Base-by-base conservation (phyloP, 2,113 vertebrate genomes). In the Podilymbus podiceps region DNA sequence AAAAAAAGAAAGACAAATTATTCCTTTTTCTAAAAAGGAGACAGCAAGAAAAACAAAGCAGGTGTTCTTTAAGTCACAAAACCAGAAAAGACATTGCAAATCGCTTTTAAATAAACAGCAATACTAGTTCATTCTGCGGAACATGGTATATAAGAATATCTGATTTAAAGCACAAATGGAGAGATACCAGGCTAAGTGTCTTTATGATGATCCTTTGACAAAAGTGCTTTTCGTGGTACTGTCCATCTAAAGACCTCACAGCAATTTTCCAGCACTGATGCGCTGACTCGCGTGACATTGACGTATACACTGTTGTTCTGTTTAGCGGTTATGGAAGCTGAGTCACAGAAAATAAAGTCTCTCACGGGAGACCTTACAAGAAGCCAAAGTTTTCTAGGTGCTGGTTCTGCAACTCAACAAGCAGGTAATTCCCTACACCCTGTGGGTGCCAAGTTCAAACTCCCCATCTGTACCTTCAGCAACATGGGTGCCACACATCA, bases 201-300 rank as follows among this genome's bases (percentile, higher is more conserved):
- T 74, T 78, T 35, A 64, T 1, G 5, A 49, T 6, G 33, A 84
- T 60, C n/a, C 73, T 80, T 68, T 64, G 27, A 84, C 90, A 93
- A 35, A 89, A 90, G 69, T 84, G 68, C 35, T 90, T 96, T 93
- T 85, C 1, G 4, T 75, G 73, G 68, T 92, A 56, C 76, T 64
- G 64, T 60, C 92, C 79, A 84, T 59, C 85, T 90, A 40, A 93
- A 94, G 92, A 88, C 73, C 83, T 96, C 94, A 60, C 68, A 81
- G 85, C 93, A 90, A 89, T 86, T 93, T 96, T 89, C 90, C 90
- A 87, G 73, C 56, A 33, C 67, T 77, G 90, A 89, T 69, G 75
- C 4, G 0, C 67, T 76, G 64, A 35, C 63, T 96, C 85, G 92
- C 83, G 31, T 78, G 92, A 90, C 91, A 90, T 25, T 94, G 92